Conservation (phyloP, 1,140 invertebrate genomes). For the Radopholus similis region DNA sequence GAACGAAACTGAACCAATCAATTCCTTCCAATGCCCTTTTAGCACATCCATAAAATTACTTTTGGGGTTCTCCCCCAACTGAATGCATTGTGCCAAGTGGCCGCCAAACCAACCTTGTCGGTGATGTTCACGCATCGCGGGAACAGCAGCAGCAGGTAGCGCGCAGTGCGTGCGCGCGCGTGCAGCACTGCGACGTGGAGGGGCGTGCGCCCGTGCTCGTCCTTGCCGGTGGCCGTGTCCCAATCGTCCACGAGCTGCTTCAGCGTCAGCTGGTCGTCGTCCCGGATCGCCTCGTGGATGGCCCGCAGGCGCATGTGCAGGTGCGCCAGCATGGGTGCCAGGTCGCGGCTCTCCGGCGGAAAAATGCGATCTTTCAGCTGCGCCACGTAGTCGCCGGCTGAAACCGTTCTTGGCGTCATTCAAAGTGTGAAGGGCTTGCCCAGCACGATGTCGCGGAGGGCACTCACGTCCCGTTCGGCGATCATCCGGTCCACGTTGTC, state of each 20-base stretch:
- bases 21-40: no score
- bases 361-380: conserved; percentile 45
- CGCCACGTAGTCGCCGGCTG: conserved; percentile 34
- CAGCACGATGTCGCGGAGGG: conserved; percentile 38
- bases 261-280: conserved; percentile 76
- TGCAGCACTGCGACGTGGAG: conserved; percentile 81
- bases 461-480: conserved; percentile 36
- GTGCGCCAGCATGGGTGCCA: conserved; percentile 34
- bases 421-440: no score
- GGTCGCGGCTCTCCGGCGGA: conserved; percentile 42
- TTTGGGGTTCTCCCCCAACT: no score
- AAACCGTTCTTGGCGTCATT: not conserved
- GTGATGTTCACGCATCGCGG: conserved; percentile 41
- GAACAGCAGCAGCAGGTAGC: conserved; percentile 44
- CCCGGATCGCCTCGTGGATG: conserved; percentile 76
- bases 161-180: conserved; percentile 24
- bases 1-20: no score
- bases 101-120: no score
- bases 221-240: conserved; percentile 79
- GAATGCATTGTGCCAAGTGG: no score
- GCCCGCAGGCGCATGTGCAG: conserved; percentile 74
- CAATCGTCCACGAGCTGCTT: conserved; percentile 79
- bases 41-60: no score
- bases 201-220: conserved; percentile 70
- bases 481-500: conserved; percentile 49